Conservation (phyloP, 2,113 vertebrate species). For the Xenopus tropicalis region UCB_Xtro_10.0 CM004449.2:44620501-44621000, state of each 20-base stretch:
- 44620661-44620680: neutral
- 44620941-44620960: constrained; percentile 40
- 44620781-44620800: neutral
- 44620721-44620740: neutral
- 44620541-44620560: too few relatives aligned
- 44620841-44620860: neutral
- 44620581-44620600: too few relatives aligned
- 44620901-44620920: constrained; percentile 19
- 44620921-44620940: constrained; percentile 27
- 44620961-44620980: constrained; percentile 28
- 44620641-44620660: neutral
- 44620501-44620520: too few relatives aligned
- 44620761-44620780: neutral
- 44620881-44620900: neutral
- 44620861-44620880: constrained; percentile 3
- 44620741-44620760: neutral
- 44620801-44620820: neutral
- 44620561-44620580: too few relatives aligned
- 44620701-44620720: neutral
- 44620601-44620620: neutral
- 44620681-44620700: neutral
- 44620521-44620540: too few relatives aligned
- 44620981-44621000: constrained; percentile 35
- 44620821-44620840: constrained; percentile 1
- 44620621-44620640: neutral